phyloP scores from a whole-genome alignment of 2,113 vertebrate genomes.

The Pseudopodoces humilis region DNA sequence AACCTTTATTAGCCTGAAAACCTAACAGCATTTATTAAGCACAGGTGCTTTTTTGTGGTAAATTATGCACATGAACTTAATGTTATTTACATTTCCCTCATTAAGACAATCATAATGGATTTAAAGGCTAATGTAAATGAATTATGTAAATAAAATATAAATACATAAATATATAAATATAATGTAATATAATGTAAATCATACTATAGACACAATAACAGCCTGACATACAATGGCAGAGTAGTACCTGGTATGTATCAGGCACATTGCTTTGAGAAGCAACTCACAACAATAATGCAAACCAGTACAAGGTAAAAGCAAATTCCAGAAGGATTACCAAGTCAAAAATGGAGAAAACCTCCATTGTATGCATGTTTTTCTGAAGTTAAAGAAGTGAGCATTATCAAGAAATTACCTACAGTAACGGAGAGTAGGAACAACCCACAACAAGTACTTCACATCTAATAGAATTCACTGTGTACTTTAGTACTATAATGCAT shows the following conservation, averaged over 20 bases:
- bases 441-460: not conserved
- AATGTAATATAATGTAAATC: not conserved
- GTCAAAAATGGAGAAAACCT: not conserved
- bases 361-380: not conserved
- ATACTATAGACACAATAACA: not conserved
- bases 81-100: not conserved
- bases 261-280: not conserved
- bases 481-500: not conserved
- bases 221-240: rapidly evolving
- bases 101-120: not conserved
- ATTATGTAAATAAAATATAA: not conserved
- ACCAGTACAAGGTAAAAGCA: not conserved
- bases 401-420: not conserved
- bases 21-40: not conserved
- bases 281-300: not conserved
- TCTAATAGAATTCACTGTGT: not conserved
- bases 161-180: too few species aligned
- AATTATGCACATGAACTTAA: not conserved
- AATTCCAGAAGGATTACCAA: not conserved
- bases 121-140: not conserved
- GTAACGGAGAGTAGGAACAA: not conserved
- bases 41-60: not conserved
- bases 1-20: not conserved
- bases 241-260: not conserved
- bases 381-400: not conserved